phyloP scores from a whole-genome alignment of 2,888 invertebrate genomes.

The Cheilosia soror region DNA sequence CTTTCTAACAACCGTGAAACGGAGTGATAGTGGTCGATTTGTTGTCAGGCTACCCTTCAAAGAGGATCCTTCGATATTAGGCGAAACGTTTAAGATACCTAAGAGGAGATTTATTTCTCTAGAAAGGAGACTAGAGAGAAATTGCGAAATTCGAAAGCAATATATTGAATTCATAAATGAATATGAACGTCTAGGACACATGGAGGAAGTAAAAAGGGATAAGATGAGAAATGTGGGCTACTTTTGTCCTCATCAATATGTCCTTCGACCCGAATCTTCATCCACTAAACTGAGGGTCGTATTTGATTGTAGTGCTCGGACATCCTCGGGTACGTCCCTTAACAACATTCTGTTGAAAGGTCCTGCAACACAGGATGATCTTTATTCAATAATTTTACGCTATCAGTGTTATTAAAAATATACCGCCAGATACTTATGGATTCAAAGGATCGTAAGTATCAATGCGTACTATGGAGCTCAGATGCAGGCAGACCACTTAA shows the following conservation, averaged over 20 bases:
- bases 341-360: slow-evolving; percentile 76
- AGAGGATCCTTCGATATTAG: too few species aligned
- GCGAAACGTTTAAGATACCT: too few species aligned
- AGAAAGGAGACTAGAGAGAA: too few species aligned
- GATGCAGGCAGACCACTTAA: slow-evolving; percentile 21
- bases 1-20: too few species aligned
- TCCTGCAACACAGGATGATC: slow-evolving; percentile 67
- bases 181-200: too few species aligned
- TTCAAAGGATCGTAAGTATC: slow-evolving; percentile 51
- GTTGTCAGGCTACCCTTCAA: too few species aligned
- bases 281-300: slow-evolving; percentile 45
- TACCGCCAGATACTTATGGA: slow-evolving; percentile 65
- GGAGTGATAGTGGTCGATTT: too few species aligned
- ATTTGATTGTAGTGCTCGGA: slow-evolving; percentile 41
- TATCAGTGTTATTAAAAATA: slow-evolving; percentile 65
- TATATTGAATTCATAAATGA: too few species aligned
- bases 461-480: slow-evolving; percentile 59
- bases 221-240: too few species aligned
- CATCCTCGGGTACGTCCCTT: slow-evolving; percentile 60
- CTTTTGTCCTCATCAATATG: not conserved
- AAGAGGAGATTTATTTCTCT: too few species aligned
- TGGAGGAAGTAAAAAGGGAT: too few species aligned
- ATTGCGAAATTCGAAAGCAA: too few species aligned
- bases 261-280: slow-evolving; percentile 16
- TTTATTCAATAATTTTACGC: slow-evolving; percentile 37